phyloP scores from a whole-genome alignment of 2,113 vertebrate genomes.

The Bolborhynchus lineola region DNA sequence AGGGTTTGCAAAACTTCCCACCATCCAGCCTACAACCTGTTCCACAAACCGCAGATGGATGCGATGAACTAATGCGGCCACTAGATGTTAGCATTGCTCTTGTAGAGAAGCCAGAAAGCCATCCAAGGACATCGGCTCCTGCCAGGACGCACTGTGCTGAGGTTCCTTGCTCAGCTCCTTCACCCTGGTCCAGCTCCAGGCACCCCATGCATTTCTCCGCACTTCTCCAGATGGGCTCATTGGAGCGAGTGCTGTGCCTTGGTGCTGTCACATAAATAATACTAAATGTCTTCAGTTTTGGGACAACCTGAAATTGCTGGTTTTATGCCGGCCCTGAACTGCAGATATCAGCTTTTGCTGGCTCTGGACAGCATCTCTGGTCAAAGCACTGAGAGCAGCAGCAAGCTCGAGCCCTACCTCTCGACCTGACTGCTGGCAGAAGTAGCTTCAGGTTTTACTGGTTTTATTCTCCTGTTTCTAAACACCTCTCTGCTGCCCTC shows the following conservation, averaged over 20 bases:
- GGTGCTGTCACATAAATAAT: neutral
- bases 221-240: rapidly evolving
- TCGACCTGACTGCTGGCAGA: neutral
- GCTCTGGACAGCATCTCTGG: neutral
- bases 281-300: neutral
- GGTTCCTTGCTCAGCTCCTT: neutral
- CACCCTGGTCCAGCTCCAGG: neutral
- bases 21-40: neutral
- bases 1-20: neutral
- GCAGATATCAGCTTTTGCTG: neutral
- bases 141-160: neutral
- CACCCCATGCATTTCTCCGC: neutral
- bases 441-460: neutral
- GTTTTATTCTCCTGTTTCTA: neutral
- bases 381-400: neutral
- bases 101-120: neutral
- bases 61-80: neutral
- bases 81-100: slow-evolving; percentile 63
- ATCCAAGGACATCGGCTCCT: neutral
- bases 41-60: neutral
- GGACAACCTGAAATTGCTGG: neutral
- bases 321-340: neutral
- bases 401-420: neutral
- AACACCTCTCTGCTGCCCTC: neutral
- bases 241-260: neutral